Percentiles rank a stretch among this genome's conserved stretches.
Evolutionary conservation across 1,140 invertebrate species (phyloP).

Genomic region (Matsumurasca onukii): DNA sequence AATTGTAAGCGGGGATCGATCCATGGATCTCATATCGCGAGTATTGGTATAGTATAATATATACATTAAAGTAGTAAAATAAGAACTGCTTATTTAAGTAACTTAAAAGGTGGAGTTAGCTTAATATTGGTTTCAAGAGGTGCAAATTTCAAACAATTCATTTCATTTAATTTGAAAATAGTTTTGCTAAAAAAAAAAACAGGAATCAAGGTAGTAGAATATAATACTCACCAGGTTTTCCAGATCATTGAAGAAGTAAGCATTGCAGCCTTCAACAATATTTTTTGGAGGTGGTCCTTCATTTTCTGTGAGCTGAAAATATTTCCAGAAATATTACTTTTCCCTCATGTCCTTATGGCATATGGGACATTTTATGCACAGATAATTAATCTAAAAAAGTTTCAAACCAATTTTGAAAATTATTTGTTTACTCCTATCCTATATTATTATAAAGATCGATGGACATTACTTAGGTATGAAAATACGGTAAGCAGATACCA

Average conservation of each 20-base stretch:
- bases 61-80: too few relatives aligned
- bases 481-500: too few relatives aligned
- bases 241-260: slow-evolving; percentile 19
- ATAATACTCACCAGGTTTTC: slow-evolving; percentile 5
- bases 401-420: background rate
- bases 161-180: background rate
- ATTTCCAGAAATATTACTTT: background rate
- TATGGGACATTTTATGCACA: background rate
- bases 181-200: background rate
- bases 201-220: background rate
- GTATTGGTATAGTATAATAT: too few relatives aligned
- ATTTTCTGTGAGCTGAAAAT: slow-evolving; percentile 7
- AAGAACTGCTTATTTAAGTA: too few relatives aligned
- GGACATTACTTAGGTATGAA: too few relatives aligned
- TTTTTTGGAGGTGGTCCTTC: background rate
- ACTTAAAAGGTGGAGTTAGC: too few relatives aligned
- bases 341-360: background rate
- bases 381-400: background rate
- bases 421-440: background rate
- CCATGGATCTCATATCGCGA: too few relatives aligned
- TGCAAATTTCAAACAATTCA: background rate
- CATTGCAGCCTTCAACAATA: slow-evolving; percentile 16
- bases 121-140: too few relatives aligned
- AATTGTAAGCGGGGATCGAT: too few relatives aligned
- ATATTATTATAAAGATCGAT: background rate